phyloP scores from a whole-genome alignment of 2,888 invertebrate species.

The Drosophila robusta region DNA sequence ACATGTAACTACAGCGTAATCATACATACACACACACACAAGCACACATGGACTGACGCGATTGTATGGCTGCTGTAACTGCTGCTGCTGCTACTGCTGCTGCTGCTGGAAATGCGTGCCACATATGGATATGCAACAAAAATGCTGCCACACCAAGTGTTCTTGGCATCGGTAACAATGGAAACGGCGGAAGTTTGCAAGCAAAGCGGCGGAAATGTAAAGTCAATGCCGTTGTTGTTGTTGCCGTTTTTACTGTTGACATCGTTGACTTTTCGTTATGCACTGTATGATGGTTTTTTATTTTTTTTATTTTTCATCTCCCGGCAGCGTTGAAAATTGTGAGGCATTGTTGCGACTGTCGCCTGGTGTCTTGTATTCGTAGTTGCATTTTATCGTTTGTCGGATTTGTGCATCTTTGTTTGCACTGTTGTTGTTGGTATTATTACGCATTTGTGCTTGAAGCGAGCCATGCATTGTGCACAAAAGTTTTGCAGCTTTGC shows the following conservation, averaged over 20 bases:
- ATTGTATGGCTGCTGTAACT: slow-evolving; percentile 16
- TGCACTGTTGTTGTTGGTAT: slow-evolving; percentile 41
- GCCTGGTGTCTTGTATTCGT: slow-evolving; percentile 42
- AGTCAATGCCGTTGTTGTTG: slow-evolving; percentile 66
- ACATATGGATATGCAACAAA: slow-evolving; percentile 38
- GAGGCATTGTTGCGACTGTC: slow-evolving; percentile 70
- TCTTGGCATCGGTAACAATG: slow-evolving; percentile 43
- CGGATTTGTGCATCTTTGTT: slow-evolving; percentile 51
- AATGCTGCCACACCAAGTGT: slow-evolving; percentile 44
- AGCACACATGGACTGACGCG: not conserved
- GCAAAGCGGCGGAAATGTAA: slow-evolving; percentile 78
- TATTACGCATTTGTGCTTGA: slow-evolving; percentile 77
- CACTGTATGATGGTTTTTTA: not conserved
- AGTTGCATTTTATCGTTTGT: slow-evolving; percentile 56
- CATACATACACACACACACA: slow-evolving; percentile 3
- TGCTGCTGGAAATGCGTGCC: slow-evolving; percentile 45
- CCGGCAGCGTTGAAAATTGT: slow-evolving; percentile 26
- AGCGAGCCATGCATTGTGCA: slow-evolving; percentile 73
- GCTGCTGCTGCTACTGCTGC: slow-evolving; percentile 15
- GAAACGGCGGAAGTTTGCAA: slow-evolving; percentile 61
- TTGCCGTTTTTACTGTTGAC: slow-evolving; percentile 24
- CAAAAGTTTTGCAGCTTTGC: slow-evolving; percentile 67
- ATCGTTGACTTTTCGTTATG: slow-evolving; percentile 15
- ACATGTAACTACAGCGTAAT: slow-evolving; percentile 23
- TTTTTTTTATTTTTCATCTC: slow-evolving; percentile 1